These are phyloP conservation scores for Eumacrocentrus americanus DNA, from an alignment of 2,888 invertebrate genomes.

Conservation along the genomic window DNA sequence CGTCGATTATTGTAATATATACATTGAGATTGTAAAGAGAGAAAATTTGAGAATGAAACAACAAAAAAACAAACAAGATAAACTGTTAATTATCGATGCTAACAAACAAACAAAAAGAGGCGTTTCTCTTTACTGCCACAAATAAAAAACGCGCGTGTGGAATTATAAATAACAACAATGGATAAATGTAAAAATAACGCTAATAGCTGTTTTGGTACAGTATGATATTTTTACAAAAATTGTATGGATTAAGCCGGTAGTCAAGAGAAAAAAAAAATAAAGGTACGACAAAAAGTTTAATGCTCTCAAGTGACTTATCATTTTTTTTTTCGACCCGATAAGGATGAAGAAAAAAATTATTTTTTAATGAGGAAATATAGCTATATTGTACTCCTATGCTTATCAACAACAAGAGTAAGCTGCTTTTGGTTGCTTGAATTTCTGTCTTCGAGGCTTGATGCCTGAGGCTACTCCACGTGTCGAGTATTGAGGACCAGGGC, in stretches of 20 bases:
- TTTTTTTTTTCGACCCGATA: not conserved
- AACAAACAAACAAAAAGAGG: slow-evolving; percentile 25
- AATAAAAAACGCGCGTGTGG: slow-evolving; percentile 31
- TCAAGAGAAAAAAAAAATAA: slow-evolving; percentile 33
- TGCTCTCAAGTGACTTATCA: not conserved
- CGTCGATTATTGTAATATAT: not conserved
- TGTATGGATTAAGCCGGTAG: slow-evolving; percentile 55
- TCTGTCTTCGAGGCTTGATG: slow-evolving; percentile 51
- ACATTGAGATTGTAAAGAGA: not conserved
- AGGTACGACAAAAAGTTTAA: slow-evolving; percentile 7
- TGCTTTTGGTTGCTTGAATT: slow-evolving; percentile 47
- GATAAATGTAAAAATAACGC: slow-evolving; percentile 36
- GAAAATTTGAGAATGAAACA: too few relatives aligned
- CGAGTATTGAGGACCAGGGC: slow-evolving; percentile 37
- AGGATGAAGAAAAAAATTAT: not conserved
- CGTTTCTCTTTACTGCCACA: slow-evolving; percentile 41
- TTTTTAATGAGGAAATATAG: too few relatives aligned
- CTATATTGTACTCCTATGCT: too few relatives aligned
- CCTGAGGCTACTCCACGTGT: slow-evolving; percentile 54
- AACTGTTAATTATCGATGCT: not conserved
- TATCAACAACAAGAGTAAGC: not conserved
- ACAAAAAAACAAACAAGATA: not conserved
- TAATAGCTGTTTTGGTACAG: slow-evolving; percentile 55
- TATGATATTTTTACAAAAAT: slow-evolving; percentile 59
- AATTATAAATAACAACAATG: slow-evolving; percentile 37